Percentiles rank a stretch among this genome's conserved stretches.
phyloP scores from a whole-genome alignment of 2,888 invertebrate genomes.

The Drosophila mercatorum region DNA sequence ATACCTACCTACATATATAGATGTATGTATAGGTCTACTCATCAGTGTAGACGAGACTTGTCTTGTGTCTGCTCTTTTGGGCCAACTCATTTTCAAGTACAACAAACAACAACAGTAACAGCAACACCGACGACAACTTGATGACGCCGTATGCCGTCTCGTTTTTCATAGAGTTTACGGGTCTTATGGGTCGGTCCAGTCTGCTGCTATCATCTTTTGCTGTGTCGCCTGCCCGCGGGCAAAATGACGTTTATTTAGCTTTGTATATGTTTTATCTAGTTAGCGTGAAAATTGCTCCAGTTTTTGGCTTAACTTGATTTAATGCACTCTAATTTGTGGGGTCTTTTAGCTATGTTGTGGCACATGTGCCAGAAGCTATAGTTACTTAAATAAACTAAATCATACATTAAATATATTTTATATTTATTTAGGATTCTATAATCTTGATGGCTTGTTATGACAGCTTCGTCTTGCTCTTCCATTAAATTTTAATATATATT shows the following conservation, averaged over 20 bases:
- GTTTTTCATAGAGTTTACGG: conserved; percentile 30
- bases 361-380: background rate
- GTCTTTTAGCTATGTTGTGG: background rate
- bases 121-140: conserved; percentile 2
- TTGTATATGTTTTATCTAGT: conserved; percentile 33
- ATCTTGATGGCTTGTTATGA: too few species aligned
- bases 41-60: conserved; percentile 6
- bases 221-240: conserved; percentile 43
- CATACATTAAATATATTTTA: background rate
- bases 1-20: background rate
- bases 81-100: conserved; percentile 76
- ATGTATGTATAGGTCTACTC: conserved; percentile 1
- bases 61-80: conserved; percentile 36
- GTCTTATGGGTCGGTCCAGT: conserved; percentile 13
- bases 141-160: conserved; percentile 38
- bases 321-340: background rate
- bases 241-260: conserved; percentile 61
- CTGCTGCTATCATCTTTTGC: conserved; percentile 12
- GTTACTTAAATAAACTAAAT: background rate
- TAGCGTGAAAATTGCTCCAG: conserved; percentile 78
- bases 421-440: too few species aligned
- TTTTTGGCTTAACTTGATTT: conserved; percentile 39
- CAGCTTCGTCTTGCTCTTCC: too few species aligned
- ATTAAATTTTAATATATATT: too few species aligned
- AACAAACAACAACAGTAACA: conserved; percentile 43